Percentiles rank a stretch among this genome's conserved stretches.
These are phyloP conservation scores for Tuta absoluta DNA, from an alignment of 2,888 invertebrate species.

Conservation along the genomic window DNA sequence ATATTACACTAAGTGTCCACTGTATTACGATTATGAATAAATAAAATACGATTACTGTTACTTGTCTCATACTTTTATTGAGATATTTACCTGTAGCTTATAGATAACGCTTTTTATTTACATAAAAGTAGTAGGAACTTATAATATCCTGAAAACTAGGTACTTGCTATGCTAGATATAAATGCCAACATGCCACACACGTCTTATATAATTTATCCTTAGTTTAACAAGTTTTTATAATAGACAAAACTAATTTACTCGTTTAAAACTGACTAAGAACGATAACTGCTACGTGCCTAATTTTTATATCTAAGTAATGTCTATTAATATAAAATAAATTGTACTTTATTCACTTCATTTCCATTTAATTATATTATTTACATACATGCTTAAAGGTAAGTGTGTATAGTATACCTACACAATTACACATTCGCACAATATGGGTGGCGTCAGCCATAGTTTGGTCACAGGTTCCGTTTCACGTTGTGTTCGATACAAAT, in stretches of 20 bases:
- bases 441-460: no score
- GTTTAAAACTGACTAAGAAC: background rate
- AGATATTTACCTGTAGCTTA: background rate
- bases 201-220: background rate
- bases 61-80: background rate
- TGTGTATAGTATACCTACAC: no score
- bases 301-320: background rate
- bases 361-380: background rate
- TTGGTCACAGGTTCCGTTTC: no score
- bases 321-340: background rate
- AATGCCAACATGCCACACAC: conserved; percentile 28
- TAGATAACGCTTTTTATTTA: conserved; percentile 12
- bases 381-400: no score
- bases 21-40: background rate
- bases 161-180: conserved; percentile 29
- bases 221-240: background rate
- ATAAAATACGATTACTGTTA: background rate
- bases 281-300: background rate
- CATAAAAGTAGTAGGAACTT: conserved; percentile 17
- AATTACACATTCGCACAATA: no score
- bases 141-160: conserved; percentile 7
- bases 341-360: background rate
- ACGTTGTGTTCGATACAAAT: no score
- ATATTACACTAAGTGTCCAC: background rate
- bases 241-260: background rate